phyloP scores from a whole-genome alignment of 2,113 vertebrate species.

The Notothenia rossii region DNA sequence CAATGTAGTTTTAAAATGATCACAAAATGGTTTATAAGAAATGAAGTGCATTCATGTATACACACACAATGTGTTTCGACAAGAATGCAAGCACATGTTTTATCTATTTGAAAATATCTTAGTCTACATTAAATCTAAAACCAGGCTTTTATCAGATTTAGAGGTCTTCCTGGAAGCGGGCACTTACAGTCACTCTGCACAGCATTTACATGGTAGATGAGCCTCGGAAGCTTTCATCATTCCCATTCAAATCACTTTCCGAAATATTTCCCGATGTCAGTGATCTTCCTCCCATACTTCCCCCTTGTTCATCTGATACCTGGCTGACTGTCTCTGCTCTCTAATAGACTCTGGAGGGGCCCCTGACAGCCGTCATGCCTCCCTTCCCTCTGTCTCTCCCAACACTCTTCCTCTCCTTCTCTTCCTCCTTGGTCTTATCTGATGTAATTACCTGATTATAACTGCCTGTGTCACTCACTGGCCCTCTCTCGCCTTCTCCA shows the following conservation, averaged over 20 bases:
- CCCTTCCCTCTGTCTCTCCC: slow-evolving; percentile 41
- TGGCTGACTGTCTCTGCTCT: slow-evolving; percentile 48
- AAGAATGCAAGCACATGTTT: no score
- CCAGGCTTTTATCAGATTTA: not conserved
- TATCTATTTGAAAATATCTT: no score
- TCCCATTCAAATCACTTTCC: slow-evolving; percentile 58
- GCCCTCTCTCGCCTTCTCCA: slow-evolving; percentile 46
- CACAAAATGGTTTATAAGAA: no score
- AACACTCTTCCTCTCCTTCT: slow-evolving; percentile 41
- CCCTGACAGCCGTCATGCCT: slow-evolving; percentile 57
- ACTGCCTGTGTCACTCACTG: slow-evolving; percentile 62
- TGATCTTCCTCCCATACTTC: slow-evolving; percentile 62
- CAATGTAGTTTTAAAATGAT: no score
- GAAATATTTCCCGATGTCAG: slow-evolving; percentile 65
- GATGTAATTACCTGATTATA: slow-evolving; percentile 84
- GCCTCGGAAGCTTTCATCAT: slow-evolving; percentile 48
- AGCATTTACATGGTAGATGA: slow-evolving; percentile 17
- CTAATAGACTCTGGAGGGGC: slow-evolving; percentile 37
- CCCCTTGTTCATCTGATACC: slow-evolving; percentile 68
- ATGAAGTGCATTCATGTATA: not conserved
- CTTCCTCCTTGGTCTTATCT: slow-evolving; percentile 67
- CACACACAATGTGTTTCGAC: not conserved
- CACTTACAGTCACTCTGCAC: not conserved
- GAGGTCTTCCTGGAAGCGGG: slow-evolving; percentile 5
- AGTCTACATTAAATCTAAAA: not conserved